phyloP scores from a whole-genome alignment of 2,888 invertebrate species.

The Vannuccia rotundouncinata region DNA sequence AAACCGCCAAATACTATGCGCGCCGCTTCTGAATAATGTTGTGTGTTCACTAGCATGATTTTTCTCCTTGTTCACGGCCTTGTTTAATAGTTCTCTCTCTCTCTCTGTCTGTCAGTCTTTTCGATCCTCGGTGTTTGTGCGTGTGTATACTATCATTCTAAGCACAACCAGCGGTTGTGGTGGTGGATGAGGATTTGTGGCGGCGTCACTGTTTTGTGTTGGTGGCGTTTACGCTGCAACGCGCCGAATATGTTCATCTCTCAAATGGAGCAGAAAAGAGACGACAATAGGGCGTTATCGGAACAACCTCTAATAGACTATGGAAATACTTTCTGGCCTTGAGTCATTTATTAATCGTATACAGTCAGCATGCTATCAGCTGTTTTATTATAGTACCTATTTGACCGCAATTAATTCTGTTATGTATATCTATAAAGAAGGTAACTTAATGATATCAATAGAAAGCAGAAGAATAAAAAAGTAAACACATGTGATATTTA shows the following conservation, averaged over 20 bases:
- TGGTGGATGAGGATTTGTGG: no score
- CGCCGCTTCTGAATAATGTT: background rate
- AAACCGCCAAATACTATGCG: background rate
- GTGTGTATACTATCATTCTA: background rate
- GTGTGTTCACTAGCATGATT: background rate
- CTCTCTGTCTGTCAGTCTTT: background rate
- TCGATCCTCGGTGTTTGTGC: background rate
- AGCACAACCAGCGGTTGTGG: background rate
- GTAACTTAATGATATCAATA: no score
- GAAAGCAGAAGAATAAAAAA: no score
- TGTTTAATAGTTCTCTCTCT: constrained; percentile 7
- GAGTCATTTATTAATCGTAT: no score
- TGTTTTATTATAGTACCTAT: no score
- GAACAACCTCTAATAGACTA: no score
- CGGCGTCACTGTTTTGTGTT: no score
- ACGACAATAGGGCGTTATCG: background rate
- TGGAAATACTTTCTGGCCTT: no score
- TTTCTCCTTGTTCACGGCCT: constrained; percentile 3
- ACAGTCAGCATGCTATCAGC: no score
- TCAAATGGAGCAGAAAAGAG: background rate
- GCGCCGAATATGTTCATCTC: background rate
- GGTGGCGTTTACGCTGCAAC: background rate
- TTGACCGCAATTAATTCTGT: no score
- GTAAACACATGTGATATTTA: no score
- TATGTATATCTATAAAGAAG: no score